Conservation (phyloP, 2,888 invertebrate species). For the Drosophila bunnanda region DNA sequence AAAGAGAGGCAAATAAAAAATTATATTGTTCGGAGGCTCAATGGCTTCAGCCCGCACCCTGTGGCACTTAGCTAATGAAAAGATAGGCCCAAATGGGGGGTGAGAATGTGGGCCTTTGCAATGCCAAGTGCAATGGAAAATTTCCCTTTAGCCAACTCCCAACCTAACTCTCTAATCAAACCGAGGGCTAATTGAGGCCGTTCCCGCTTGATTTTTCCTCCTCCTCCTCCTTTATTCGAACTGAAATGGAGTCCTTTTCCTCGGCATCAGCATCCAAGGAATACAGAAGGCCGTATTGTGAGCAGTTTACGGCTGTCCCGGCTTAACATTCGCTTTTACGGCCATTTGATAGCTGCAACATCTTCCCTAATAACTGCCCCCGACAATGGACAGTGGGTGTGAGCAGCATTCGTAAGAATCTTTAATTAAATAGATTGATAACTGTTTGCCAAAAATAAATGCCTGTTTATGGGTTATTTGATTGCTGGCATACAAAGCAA, state of each 20-base stretch:
- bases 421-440: constrained; percentile 14
- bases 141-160: constrained; percentile 9
- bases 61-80: constrained; percentile 69
- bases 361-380: constrained; percentile 60
- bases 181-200: constrained; percentile 32
- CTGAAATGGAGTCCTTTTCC: constrained; percentile 12
- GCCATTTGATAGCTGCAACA: constrained; percentile 64
- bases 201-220: constrained; percentile 8
- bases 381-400: constrained; percentile 26
- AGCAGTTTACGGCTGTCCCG: constrained; percentile 51
- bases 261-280: constrained; percentile 19
- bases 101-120: constrained; percentile 10
- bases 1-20: constrained; percentile 35
- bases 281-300: constrained; percentile 28
- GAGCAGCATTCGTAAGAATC: constrained; percentile 7
- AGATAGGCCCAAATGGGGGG: constrained; percentile 20
- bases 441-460: constrained; percentile 20
- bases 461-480: constrained; percentile 14
- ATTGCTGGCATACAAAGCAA: constrained; percentile 18
- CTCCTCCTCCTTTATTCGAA: background rate
- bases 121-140: constrained; percentile 52
- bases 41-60: constrained; percentile 20
- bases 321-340: constrained; percentile 67
- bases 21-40: constrained; percentile 42
- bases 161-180: constrained; percentile 33